These are phyloP conservation scores for Maniola hyperantus DNA, from an alignment of 2,888 invertebrate genomes.

Conservation along the genomic window DNA sequence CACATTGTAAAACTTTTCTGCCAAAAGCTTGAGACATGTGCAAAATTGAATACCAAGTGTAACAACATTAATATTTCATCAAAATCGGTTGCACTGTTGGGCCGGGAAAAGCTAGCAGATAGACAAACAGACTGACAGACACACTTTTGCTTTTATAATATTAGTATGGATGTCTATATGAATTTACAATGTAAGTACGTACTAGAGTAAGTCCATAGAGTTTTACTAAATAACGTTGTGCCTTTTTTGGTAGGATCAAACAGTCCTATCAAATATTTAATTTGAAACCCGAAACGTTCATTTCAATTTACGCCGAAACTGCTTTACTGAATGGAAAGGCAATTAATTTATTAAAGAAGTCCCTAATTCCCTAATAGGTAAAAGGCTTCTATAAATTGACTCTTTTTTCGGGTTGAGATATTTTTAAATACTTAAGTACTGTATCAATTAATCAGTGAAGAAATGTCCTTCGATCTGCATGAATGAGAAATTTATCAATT, in stretches of 20 bases:
- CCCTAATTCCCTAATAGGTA: conserved; percentile 2
- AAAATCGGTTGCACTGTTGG: too few relatives aligned
- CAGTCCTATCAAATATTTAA: background rate
- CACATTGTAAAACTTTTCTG: background rate
- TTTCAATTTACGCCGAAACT: conserved; percentile 10
- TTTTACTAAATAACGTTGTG: background rate
- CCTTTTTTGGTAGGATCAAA: background rate
- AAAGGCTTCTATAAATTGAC: background rate
- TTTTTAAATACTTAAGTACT: background rate
- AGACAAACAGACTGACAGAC: too few relatives aligned
- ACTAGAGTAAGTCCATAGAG: background rate
- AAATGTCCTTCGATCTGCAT: too few relatives aligned
- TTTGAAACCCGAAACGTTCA: conserved; percentile 11
- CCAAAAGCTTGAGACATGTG: background rate
- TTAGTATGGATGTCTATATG: background rate
- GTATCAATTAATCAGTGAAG: conserved; percentile 8
- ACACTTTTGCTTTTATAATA: too few relatives aligned
- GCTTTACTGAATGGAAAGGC: conserved; percentile 5
- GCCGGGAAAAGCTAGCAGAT: too few relatives aligned
- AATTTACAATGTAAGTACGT: background rate
- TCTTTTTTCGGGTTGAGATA: conserved; percentile 1
- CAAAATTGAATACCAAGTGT: background rate
- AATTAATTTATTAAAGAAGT: conserved; percentile 6
- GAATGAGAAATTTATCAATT: too few relatives aligned
- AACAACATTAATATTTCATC: too few relatives aligned